phyloP scores from a whole-genome alignment of 2,888 invertebrate genomes.

The Clanis bilineata region DNA sequence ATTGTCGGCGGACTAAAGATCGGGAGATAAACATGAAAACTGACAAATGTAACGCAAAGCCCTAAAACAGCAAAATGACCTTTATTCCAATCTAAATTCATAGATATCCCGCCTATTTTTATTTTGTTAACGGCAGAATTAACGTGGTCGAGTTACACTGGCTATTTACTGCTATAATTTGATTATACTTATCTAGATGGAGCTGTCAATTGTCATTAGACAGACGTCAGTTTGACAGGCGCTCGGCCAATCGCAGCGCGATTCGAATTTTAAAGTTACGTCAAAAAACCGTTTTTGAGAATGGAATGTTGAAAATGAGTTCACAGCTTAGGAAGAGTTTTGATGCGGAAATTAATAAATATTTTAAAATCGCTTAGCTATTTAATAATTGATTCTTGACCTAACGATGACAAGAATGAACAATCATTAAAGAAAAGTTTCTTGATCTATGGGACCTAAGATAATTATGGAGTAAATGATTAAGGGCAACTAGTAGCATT shows the following conservation, averaged over 20 bases:
- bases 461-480: no score
- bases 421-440: no score
- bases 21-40: constrained; percentile 36
- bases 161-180: constrained; percentile 46
- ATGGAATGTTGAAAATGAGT: neutral
- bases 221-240: constrained; percentile 60
- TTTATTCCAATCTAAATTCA: neutral
- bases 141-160: constrained; percentile 22
- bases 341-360: neutral
- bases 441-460: no score
- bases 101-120: neutral
- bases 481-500: no score
- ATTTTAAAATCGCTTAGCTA: neutral
- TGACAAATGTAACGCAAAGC: constrained; percentile 25
- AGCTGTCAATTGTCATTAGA: constrained; percentile 70
- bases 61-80: constrained; percentile 9
- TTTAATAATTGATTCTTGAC: neutral
- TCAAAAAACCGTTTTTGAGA: constrained; percentile 6
- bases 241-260: constrained; percentile 43
- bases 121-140: constrained; percentile 5
- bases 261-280: constrained; percentile 10
- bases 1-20: constrained; percentile 26
- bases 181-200: constrained; percentile 76
- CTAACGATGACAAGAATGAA: no score
- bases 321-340: neutral